Evolutionary conservation across 2,113 vertebrate species (phyloP).

Genomic region (Oryctolagus cuniculus): mOryCun1.1 NC_091433.1:41305501-41306000

Average conservation of each 20-base stretch:
- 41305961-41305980: slow-evolving; percentile 20
- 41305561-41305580: background rate
- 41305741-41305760: background rate
- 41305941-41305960: background rate
- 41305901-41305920: background rate
- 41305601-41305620: background rate
- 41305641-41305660: background rate
- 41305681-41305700: background rate
- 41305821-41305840: background rate
- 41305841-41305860: background rate
- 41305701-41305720: slow-evolving; percentile 1
- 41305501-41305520: background rate
- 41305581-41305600: background rate
- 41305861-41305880: background rate
- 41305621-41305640: background rate
- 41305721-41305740: slow-evolving; percentile 9
- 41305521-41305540: background rate
- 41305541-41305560: background rate
- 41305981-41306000: background rate
- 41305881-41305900: background rate
- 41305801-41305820: background rate
- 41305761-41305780: background rate
- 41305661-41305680: background rate
- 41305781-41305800: background rate
- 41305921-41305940: slow-evolving; percentile 19